A percentile compares a stretch with the other conserved stretches of the same genome.
Conservation (phyloP, 2,113 vertebrate genomes). For the Sylvia atricapilla region DNA sequence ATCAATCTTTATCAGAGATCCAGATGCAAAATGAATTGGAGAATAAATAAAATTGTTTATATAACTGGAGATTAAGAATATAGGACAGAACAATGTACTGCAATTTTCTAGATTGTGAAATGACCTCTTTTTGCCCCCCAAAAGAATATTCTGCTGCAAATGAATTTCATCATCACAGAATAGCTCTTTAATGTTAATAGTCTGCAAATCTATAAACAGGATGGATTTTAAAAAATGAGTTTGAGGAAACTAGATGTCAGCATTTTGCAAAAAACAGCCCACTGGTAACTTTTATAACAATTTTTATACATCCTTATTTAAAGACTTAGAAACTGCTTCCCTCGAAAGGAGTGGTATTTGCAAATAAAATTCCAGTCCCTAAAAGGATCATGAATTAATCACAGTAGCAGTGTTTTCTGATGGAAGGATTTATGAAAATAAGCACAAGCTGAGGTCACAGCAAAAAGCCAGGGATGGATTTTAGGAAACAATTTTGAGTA, state of each 20-base stretch:
- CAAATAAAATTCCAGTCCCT: not conserved
- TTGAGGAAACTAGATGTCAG: not conserved
- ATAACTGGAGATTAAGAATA: constrained; percentile 32
- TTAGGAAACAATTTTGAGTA: not conserved
- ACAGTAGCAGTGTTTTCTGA: not conserved
- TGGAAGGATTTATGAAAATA: not conserved
- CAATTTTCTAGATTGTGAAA: constrained; percentile 30
- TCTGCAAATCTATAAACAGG: not conserved
- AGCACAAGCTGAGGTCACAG: not conserved
- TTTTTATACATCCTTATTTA: not conserved
- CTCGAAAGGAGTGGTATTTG: not conserved
- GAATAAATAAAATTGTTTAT: constrained; percentile 50
- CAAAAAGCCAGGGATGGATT: not conserved
- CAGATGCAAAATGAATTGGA: not conserved
- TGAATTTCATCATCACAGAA: not conserved
- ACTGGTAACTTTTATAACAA: not conserved
- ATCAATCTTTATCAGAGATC: constrained; percentile 19
- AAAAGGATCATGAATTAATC: not conserved
- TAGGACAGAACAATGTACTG: not conserved
- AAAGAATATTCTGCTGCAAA: not conserved
- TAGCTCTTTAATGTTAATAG: constrained; percentile 6
- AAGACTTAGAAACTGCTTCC: not conserved
- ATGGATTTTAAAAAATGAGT: not conserved
- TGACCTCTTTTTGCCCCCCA: not conserved
- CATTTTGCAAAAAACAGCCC: not conserved